phyloP scores from a whole-genome alignment of 2,888 invertebrate species.

The Myopa tessellatipennis region DNA sequence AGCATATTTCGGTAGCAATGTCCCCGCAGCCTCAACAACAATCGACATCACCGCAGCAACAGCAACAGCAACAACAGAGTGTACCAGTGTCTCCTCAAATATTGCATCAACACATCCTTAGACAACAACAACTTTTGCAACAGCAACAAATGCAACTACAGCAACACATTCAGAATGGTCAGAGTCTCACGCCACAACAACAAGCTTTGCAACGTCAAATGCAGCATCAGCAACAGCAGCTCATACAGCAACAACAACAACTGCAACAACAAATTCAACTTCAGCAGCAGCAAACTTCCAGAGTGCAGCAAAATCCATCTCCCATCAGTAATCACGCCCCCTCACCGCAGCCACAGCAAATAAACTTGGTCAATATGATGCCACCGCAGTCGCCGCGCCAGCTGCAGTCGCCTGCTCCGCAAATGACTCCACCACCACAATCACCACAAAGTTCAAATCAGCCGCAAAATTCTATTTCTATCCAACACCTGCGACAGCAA shows the following conservation, averaged over 20 bases:
- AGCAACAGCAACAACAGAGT: slow-evolving; percentile 57
- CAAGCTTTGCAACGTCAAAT: slow-evolving; percentile 70
- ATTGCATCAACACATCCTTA: slow-evolving; percentile 56
- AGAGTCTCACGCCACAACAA: slow-evolving; percentile 61
- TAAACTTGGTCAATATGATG: slow-evolving; percentile 55
- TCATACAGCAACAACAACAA: slow-evolving; percentile 67
- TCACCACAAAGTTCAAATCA: slow-evolving; percentile 58
- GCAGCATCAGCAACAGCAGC: slow-evolving; percentile 71
- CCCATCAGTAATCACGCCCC: slow-evolving; percentile 62
- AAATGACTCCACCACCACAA: slow-evolving; percentile 67
- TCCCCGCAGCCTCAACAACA: slow-evolving; percentile 54
- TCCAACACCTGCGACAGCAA: slow-evolving; percentile 63
- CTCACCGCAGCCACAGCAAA: slow-evolving; percentile 51
- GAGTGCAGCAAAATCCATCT: slow-evolving; percentile 65
- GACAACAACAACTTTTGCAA: slow-evolving; percentile 61
- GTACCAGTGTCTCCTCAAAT: slow-evolving; percentile 61
- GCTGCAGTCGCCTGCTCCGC: slow-evolving; percentile 66
- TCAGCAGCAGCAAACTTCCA: slow-evolving; percentile 61
- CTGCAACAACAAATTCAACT: slow-evolving; percentile 60
- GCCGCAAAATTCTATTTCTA: slow-evolving; percentile 41
- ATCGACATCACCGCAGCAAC: slow-evolving; percentile 48
- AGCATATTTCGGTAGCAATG: slow-evolving; percentile 60
- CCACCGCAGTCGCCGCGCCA: slow-evolving; percentile 65
- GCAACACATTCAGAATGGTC: slow-evolving; percentile 61
- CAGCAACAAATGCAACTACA: slow-evolving; percentile 62